Conservation (phyloP, 2,113 vertebrate species). For the Nansenia antarctica region DNA sequence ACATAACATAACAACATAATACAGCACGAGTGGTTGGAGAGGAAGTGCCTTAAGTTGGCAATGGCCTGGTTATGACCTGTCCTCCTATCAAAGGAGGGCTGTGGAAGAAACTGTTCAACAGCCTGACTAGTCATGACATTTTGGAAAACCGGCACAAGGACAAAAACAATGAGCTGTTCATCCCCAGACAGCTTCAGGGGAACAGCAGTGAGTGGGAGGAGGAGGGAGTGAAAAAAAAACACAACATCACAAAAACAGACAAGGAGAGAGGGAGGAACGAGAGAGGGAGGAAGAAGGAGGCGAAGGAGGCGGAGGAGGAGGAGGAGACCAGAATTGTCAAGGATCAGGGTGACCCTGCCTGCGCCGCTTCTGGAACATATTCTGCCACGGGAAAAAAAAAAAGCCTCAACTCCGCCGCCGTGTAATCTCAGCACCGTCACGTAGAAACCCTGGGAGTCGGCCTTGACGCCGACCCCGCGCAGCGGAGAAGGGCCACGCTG, state of each 20-base stretch:
- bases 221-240: slow-evolving; percentile 76
- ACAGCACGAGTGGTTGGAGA: not conserved
- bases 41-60: slow-evolving; percentile 25
- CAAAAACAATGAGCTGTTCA: slow-evolving; percentile 74
- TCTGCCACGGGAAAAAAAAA: slow-evolving; percentile 54
- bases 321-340: slow-evolving; percentile 62
- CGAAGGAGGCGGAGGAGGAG: slow-evolving; percentile 58
- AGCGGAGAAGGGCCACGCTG: slow-evolving; percentile 9
- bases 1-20: not conserved
- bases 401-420: slow-evolving; percentile 54
- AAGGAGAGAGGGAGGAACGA: slow-evolving; percentile 43
- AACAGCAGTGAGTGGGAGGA: slow-evolving; percentile 72
- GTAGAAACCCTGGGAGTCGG: slow-evolving; percentile 35
- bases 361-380: slow-evolving; percentile 57
- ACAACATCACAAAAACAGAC: slow-evolving; percentile 56
- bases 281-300: slow-evolving; percentile 12
- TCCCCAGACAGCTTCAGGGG: slow-evolving; percentile 72
- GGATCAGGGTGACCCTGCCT: slow-evolving; percentile 74
- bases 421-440: slow-evolving; percentile 57
- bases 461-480: slow-evolving; percentile 45
- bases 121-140: slow-evolving; percentile 48
- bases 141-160: slow-evolving; percentile 64
- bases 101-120: slow-evolving; percentile 47
- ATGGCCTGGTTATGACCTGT: slow-evolving; percentile 37
- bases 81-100: slow-evolving; percentile 35